Percentiles rank a stretch among this genome's conserved stretches.
These are phyloP conservation scores for Schizopygopsis malacanthus DNA, from an alignment of 2,797 vertebrate genomes.

Conservation along the genomic window DNA sequence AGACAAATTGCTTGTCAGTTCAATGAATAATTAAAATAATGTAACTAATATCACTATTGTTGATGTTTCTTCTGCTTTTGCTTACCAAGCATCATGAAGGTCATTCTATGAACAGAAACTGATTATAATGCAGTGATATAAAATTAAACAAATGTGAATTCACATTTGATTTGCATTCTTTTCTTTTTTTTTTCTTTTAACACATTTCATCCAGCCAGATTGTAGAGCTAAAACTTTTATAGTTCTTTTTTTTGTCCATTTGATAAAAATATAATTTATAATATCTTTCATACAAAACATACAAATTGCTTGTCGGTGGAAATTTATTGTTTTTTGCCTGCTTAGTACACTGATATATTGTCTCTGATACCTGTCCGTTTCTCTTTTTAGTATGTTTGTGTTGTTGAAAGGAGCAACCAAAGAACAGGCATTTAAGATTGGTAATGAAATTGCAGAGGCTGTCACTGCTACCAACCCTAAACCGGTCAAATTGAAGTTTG, in stretches of 20 bases:
- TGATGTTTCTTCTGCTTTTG: neutral
- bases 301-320: neutral
- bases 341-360: too few species aligned
- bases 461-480: constrained; percentile 97
- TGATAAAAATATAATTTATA: too few species aligned
- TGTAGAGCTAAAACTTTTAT: neutral
- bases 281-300: neutral
- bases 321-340: neutral
- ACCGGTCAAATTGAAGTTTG: constrained; percentile 96
- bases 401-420: constrained; percentile 96
- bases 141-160: neutral
- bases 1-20: neutral
- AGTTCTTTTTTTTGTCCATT: too few species aligned
- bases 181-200: too few species aligned
- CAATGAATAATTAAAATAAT: neutral
- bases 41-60: neutral
- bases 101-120: neutral
- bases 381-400: constrained; percentile 89
- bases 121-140: neutral
- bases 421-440: constrained; percentile 97
- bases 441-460: constrained; percentile 95
- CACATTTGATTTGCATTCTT: too few species aligned
- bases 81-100: neutral
- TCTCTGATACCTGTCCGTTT: constrained; percentile 35
- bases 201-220: neutral